Evolutionary conservation across 2,888 invertebrate genomes (phyloP), one percentile per base, ranked within the genome.

Genomic region (Corythucha ciliata): DNA sequence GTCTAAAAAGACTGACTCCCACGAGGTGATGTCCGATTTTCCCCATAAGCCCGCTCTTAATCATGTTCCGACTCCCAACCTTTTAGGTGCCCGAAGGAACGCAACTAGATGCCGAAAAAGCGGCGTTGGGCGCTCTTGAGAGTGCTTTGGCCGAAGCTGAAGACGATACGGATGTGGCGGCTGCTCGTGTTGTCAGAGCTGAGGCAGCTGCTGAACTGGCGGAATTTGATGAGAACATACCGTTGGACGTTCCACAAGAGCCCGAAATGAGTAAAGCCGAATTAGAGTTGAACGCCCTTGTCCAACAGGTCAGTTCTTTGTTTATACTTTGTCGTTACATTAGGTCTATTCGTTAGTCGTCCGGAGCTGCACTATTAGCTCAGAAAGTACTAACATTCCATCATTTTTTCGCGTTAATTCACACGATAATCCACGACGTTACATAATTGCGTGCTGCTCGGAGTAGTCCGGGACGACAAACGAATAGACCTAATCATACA

Each of bases 151-250:
- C 90, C 21, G 84, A 88, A 47, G 92, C 87, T 44, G 94, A 96
- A 70, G 96, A 96, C 70, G 94, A 92, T 67, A 84, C 85, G 53
- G 96, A 96, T 72, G 92, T 90, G 18, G 81, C 83, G 61, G 94
- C 94, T 7, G 90, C 92, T 1, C 79, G 78, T 63, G 85, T 82
- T 1, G 92, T 92, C 3, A 84, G 86, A 63, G 90, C 88, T 4
- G 94, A 96, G 71, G 87, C 81, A 32, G 82, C 83, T 57, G 85
- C 85, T 12, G 90, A 91, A 69, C 75, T 93, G 59, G 92, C 89
- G 1, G 94, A 94, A 72, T 94, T 94, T 72, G 94, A 94, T 72
- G 94, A 96, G 71, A 85, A 80, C 63, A 86, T 91, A 70, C 92
- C 93, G 39, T 75, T 90, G 59, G 86, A 86, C 52, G 86, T 85